Evolutionary conservation across 1,140 invertebrate genomes (phyloP), one percentile per base, ranked within the genome.

Genomic region (Drosophila simulans): DNA sequence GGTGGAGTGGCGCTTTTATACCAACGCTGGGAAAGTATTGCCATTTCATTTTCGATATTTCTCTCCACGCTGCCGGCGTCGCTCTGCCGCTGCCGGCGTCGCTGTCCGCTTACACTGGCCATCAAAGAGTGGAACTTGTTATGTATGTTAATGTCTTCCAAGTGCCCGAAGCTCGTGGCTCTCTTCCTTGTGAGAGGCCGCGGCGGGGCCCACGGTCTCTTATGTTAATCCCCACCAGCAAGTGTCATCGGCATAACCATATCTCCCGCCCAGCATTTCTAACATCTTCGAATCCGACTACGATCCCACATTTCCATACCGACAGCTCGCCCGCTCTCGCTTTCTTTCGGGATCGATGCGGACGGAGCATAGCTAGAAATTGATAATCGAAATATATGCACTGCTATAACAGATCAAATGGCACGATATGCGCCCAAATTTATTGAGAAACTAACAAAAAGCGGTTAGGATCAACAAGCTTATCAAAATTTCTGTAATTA

Each of bases 41-140:
- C 90, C 85, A 90, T 90, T 90, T 85, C 85, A 78, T 89, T 89
- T 85, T 84, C 85, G 73, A 90, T 90, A 85, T 85, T 81, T 85
- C 79, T 84, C 80, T 77, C 69, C 25, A 2, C 48, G 27, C 56
- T 58, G 64, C 71, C 43, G 17, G 22, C 22, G 7, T 13, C 31
- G 55, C 31, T 11, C 8, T 13, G 48, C 62, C 51, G 45, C 42
- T 5, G 43, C 8, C 27, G 22, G 35, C 31, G 39, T 34, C 11
- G 42, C 62, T 35, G 49, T 34, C 43, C 27, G 55, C 43, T 57
- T 71, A 71, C 79, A 79, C 69, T 68, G 77, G 62, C 42, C 55
- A 63, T 43, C 60, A 42, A 31, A 51, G 45, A 13, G 43, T 58
- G 35, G 63, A 72, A 68, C 80, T 76, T 84, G 80, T 83, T 83